phyloP scores from a whole-genome alignment of 1,140 invertebrate genomes.

The Pseudomyrmex dendroicus region DNA sequence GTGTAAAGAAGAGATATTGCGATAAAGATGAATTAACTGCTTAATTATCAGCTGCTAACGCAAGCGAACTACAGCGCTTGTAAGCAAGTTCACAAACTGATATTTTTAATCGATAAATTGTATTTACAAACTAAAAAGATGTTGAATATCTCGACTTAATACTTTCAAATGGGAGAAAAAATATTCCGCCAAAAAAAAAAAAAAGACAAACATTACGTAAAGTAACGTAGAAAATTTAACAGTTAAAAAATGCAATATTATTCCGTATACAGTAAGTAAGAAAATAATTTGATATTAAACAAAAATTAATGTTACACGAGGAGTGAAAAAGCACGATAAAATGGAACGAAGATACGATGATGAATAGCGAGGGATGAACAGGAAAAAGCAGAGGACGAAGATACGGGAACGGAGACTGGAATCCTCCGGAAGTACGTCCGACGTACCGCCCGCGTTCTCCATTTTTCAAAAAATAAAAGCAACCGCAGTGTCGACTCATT shows the following conservation, averaged over 20 bases:
- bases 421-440: slow-evolving; percentile 82
- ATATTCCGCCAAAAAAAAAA: not conserved
- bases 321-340: slow-evolving; percentile 21
- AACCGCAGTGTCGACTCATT: slow-evolving; percentile 78
- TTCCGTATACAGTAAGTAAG: slow-evolving; percentile 5
- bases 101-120: not conserved
- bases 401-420: slow-evolving; percentile 62
- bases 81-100: slow-evolving; percentile 5
- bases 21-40: slow-evolving; percentile 40
- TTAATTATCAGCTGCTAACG: slow-evolving; percentile 3
- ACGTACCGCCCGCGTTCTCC: slow-evolving; percentile 76
- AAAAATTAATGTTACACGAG: slow-evolving; percentile 42
- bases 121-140: no score
- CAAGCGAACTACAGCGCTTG: no score
- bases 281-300: slow-evolving; percentile 16
- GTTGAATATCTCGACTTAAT: slow-evolving; percentile 3
- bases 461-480: slow-evolving; percentile 85
- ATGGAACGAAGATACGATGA: slow-evolving; percentile 51
- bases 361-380: slow-evolving; percentile 57
- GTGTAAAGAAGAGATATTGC: not conserved
- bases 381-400: slow-evolving; percentile 55
- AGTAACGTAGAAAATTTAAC: not conserved
- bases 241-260: not conserved
- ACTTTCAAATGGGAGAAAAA: not conserved
- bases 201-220: not conserved